phyloP scores from a whole-genome alignment of 2,113 vertebrate genomes.

The Gadus chalcogrammus region DNA sequence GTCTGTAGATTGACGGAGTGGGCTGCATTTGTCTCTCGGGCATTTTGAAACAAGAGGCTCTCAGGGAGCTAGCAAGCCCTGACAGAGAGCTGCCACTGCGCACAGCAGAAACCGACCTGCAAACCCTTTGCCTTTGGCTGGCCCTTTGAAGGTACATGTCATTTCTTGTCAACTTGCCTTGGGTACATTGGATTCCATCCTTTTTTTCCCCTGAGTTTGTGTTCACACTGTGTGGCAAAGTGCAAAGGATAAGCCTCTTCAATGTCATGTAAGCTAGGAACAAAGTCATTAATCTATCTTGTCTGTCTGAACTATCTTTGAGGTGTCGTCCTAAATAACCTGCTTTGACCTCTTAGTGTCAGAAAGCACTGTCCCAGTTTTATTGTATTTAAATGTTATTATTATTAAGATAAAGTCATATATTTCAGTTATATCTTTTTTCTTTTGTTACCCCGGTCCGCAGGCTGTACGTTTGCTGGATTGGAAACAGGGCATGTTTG shows the following conservation, averaged over 20 bases:
- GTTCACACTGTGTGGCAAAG: conserved; percentile 57
- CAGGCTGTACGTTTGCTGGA: conserved; percentile 22
- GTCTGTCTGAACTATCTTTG: conserved; percentile 16
- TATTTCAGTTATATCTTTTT: neutral
- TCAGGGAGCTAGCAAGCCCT: conserved; percentile 66
- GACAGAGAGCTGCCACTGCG: conserved; percentile 71
- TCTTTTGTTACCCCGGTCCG: neutral
- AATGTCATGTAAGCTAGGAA: conserved; percentile 53
- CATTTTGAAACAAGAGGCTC: conserved; percentile 48
- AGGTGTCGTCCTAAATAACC: neutral
- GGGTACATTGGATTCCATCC: conserved; percentile 62
- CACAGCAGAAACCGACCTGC: conserved; percentile 61
- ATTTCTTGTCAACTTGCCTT: conserved; percentile 68
- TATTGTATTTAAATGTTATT: neutral
- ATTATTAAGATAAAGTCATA: neutral
- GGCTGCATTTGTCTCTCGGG: conserved; percentile 37
- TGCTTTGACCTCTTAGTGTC: neutral
- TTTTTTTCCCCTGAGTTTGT: conserved; percentile 36
- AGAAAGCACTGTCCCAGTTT: neutral
- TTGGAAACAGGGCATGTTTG: conserved; percentile 59
- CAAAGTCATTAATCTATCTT: conserved; percentile 45
- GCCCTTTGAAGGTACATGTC: conserved; percentile 68
- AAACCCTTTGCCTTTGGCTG: conserved; percentile 71
- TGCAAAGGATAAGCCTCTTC: conserved; percentile 53
- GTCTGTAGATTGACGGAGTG: conserved; percentile 28